Evolutionary conservation across 2,797 vertebrate genomes (phyloP), one percentile per base, ranked within the genome.

Genomic region (Notolabrus celidotus): DNA sequence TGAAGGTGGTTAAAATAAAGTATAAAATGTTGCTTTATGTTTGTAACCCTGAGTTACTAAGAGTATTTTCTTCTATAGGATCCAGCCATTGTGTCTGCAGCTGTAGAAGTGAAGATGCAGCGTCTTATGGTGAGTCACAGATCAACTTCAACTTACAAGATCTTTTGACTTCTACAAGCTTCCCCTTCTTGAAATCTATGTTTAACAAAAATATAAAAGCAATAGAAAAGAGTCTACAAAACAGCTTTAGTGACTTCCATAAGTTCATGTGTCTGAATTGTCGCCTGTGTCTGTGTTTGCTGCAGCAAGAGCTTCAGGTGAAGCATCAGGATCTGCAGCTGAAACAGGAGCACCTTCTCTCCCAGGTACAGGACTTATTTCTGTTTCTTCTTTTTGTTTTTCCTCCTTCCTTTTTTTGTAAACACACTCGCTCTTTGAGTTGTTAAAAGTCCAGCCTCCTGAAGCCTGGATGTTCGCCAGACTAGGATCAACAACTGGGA

Each of bases 71-170:
- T 71, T 15, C 22, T 39, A 8, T 36, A 93, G 91, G 86, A 93
- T 64, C 69, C 72, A 7, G 71, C 58, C 0, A 9, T 77, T 7
- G 52, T 86, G 8, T 86, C 83, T 47, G 80, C 86, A 49, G 82
- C 61, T 41, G 67, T 91, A 0, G 85, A 90, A 16, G 71, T 34
- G 10, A 88, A 82, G 72, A 77, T 91, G 71, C 69, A 85, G n/a
- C 46, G 0, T 58, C 7, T 87, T 41, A 33, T 82, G 89, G 92
- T 93, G 79, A 80, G 76, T 74, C 27, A 3, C 38, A 4, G 1
- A 25, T 19, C 2, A 4, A 31, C 6, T 29, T 7, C 29, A 27
- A 27, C 27, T 6, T 27, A 3, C 29, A 31, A 31, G 7, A 27
- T 27, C 27, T 3, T 27, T 27, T 27, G 25, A 27, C 29, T 8